These are phyloP conservation scores for Tetragnatha versicolor DNA, from an alignment of 1,140 invertebrate species.

Conservation along the genomic window DNA sequence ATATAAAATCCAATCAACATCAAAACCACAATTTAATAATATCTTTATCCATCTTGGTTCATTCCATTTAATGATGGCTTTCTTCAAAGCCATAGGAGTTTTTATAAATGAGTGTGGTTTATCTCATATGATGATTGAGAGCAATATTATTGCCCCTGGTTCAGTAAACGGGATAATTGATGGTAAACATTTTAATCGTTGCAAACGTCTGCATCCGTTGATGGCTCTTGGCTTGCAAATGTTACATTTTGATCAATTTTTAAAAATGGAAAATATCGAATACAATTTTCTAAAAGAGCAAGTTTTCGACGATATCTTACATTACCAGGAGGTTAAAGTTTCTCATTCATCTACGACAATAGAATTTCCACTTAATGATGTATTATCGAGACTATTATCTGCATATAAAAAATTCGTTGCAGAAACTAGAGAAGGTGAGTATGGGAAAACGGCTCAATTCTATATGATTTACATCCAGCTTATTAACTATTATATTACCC, in stretches of 20 bases:
- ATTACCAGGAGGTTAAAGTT: too few relatives aligned
- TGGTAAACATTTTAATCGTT: slow-evolving; percentile 66
- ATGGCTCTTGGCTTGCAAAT: too few relatives aligned
- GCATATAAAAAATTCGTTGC: too few relatives aligned
- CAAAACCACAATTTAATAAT: slow-evolving; percentile 62
- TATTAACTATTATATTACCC: neutral
- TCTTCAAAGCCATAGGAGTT: slow-evolving; percentile 65
- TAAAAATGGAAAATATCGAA: too few relatives aligned
- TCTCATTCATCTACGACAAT: too few relatives aligned
- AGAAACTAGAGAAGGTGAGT: too few relatives aligned
- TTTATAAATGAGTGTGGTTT: slow-evolving; percentile 65
- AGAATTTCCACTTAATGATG: too few relatives aligned
- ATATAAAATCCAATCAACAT: slow-evolving; percentile 61
- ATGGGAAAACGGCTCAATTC: neutral
- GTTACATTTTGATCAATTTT: too few relatives aligned
- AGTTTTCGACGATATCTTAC: too few relatives aligned
- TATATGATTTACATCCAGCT: neutral
- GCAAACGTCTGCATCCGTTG: slow-evolving; percentile 65
- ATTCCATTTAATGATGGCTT: slow-evolving; percentile 67
- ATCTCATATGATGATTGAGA: slow-evolving; percentile 63
- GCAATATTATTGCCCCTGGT: slow-evolving; percentile 63
- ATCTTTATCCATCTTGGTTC: slow-evolving; percentile 66
- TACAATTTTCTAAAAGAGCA: too few relatives aligned
- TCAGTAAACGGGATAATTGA: slow-evolving; percentile 64
- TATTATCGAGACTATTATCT: too few relatives aligned